Base-by-base conservation (phyloP, 2,888 invertebrate species). In the Embidobia sp. region DNA sequence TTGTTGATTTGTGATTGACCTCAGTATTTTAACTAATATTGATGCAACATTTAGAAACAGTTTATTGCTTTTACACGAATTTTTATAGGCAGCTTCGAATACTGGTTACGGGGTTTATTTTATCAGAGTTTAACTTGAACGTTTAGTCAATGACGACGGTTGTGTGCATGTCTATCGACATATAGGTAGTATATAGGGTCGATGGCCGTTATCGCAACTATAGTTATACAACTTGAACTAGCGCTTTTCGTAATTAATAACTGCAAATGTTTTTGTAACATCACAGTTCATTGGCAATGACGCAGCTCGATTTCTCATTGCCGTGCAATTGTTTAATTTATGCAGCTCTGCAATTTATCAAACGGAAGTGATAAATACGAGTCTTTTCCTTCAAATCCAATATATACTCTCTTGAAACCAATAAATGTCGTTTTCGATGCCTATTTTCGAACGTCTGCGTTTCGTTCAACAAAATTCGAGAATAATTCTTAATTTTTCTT, bases 201-300 rank as follows among this genome's bases (percentile, higher is more conserved):
- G 59, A 42, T 61, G 70, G 46, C 53, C 70, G 51, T 53, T 61
- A 61, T 44, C 33, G 59, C 35, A 27, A 29, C 53, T 61, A 63
- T 63, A 61, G 59, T 49, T 44, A 44, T 61, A 51, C 19, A 31
- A 19, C 31, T 31, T n/a, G 27, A 18, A 13, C 5, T 11, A 22
- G n/a, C 16, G 11, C 11, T 59, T 70, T 61, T 46, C 35, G 18
- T 29, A 22, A 55, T 66, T 46, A 46, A 46, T 55, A 44, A 44
- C 13, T 3, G 11, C 35, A 4, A 19, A 55, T 46, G 35, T 55
- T 66, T 66, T 63, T 63, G 16, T 33, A 27, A 27, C 26, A 27
- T 35, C 55, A 55, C 51, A 66, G 51, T 64, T 42, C 31, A 51
- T 42, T 19, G n/a, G 5, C 6, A 31, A 7, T 22, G 51, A 13